These are phyloP conservation scores for Lynx canadensis DNA, from an alignment of 2,113 vertebrate species.

Conservation along the genomic window DNA sequence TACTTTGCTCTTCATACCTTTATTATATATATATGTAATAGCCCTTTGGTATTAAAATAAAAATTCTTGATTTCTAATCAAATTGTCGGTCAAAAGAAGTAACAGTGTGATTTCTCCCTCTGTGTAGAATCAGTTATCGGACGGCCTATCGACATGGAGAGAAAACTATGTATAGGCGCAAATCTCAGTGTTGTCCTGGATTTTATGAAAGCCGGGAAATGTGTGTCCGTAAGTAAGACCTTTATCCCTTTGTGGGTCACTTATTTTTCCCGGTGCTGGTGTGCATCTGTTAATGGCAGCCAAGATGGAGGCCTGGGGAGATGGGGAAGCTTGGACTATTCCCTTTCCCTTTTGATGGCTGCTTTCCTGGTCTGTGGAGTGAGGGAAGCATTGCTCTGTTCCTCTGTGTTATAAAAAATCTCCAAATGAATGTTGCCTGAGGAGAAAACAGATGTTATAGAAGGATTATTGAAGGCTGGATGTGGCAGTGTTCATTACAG, in stretches of 20 bases:
- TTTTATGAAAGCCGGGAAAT: conserved; percentile 94
- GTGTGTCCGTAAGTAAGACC: conserved; percentile 93
- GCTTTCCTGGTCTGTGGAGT: neutral
- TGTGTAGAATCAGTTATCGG: conserved; percentile 93
- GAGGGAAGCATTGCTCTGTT: neutral
- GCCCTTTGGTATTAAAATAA: neutral
- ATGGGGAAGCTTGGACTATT: rapidly evolving
- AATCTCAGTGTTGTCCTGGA: conserved; percentile 97
- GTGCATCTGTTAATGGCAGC: neutral
- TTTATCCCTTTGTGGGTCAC: neutral
- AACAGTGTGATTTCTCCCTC: conserved; percentile 45
- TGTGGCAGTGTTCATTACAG: neutral
- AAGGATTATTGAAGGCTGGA: neutral
- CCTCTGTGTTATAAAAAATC: neutral
- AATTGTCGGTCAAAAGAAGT: neutral
- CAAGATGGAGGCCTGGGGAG: neutral
- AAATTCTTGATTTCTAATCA: neutral
- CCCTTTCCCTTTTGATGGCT: neutral
- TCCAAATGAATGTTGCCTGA: neutral
- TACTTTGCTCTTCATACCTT: neutral
- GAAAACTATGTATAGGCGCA: conserved; percentile 97
- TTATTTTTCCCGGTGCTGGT: neutral
- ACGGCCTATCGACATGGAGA: conserved; percentile 95
- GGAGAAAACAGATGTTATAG: neutral
- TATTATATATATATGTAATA: neutral